Evolutionary conservation across 2,888 invertebrate genomes (phyloP), one percentile per base, ranked within the genome.

Genomic region (Sarcophaga subvicina): DNA sequence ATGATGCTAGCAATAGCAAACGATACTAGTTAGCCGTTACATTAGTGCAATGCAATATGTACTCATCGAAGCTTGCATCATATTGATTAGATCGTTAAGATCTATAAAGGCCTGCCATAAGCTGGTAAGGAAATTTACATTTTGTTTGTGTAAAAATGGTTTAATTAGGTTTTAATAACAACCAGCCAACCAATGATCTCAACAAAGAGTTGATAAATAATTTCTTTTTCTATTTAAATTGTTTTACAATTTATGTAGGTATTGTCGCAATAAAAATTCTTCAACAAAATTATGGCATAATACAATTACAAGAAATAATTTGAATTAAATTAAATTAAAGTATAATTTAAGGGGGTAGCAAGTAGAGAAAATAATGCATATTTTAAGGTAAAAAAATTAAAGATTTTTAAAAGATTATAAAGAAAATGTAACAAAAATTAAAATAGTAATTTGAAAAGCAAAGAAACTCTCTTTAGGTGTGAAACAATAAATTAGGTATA

Each of bases 91-190:
- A 67, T 78, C 27, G n/a, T 47, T 73, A 25, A 37, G 67, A 78
- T 60, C 11, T 25, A 45, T 20, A 1, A 0, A 17, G 3, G 20
- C 20, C n/a, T 60, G n/a, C 20, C 27, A 27, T 60, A 10, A 77
- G 60, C 60, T 83, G 77, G 47, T 37, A 10, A 37, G 37, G 37
- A 37, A 80, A 76, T 80, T 84, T 80, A 76, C 59, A 84, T 84
- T 80, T 83, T 37, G 37, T 37, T 75, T 84, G 63, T 66, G 5
- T 14, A 54, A 54, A 79, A 84, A 84, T 79, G 79, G 79, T 79
- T 83, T 79, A 79, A 83, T 75, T 83, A 79, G 70, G 17, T 70
- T 71, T 37, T 25, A 45, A 70, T 54, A 12, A 17, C 17, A 54
- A 17, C 12, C 54, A 54, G 4, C 12, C 22, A 22, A 22, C 22